Percentiles rank a stretch among this genome's conserved stretches.
phyloP scores from a whole-genome alignment of 2,888 invertebrate species.

The Nemapogon koenigi region DNA sequence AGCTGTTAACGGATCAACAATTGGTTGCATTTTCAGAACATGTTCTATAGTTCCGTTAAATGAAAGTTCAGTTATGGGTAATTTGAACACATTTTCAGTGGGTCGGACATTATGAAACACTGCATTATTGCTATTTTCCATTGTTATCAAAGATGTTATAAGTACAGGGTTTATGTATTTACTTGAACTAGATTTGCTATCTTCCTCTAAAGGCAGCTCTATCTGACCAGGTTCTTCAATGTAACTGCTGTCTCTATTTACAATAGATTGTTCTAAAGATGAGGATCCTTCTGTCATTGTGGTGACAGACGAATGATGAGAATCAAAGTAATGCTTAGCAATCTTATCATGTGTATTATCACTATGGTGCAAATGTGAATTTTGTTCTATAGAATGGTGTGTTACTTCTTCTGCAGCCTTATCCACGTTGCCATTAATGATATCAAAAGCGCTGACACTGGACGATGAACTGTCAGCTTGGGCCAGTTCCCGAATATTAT shows the following conservation, averaged over 20 bases:
- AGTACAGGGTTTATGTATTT: slow-evolving; percentile 30
- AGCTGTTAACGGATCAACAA: slow-evolving; percentile 48
- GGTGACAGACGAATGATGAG: slow-evolving; percentile 2
- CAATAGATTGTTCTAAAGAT: slow-evolving; percentile 2
- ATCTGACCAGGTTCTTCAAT: slow-evolving; percentile 41
- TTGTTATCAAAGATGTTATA: slow-evolving; percentile 44
- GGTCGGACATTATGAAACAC: slow-evolving; percentile 42
- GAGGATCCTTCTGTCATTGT: slow-evolving; percentile 3
- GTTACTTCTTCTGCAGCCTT: slow-evolving; percentile 32
- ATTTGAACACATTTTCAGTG: slow-evolving; percentile 44
- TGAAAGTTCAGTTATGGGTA: slow-evolving; percentile 50
- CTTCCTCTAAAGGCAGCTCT: slow-evolving; percentile 40
- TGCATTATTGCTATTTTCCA: slow-evolving; percentile 62
- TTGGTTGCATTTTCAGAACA: slow-evolving; percentile 51
- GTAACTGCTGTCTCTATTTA: slow-evolving; percentile 4
- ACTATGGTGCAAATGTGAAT: neutral
- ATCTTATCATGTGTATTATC: slow-evolving; percentile 6
- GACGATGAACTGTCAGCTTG: neutral
- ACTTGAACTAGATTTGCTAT: slow-evolving; percentile 30
- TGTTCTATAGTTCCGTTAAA: slow-evolving; percentile 58
- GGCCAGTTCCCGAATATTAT: too few species aligned
- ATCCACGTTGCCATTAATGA: slow-evolving; percentile 42
- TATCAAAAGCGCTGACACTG: slow-evolving; percentile 22
- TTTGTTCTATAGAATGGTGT: neutral
- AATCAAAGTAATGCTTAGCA: neutral